These are phyloP conservation scores for Rhea americana DNA, from an alignment of 2,113 vertebrate species.

Conservation along the genomic window DNA sequence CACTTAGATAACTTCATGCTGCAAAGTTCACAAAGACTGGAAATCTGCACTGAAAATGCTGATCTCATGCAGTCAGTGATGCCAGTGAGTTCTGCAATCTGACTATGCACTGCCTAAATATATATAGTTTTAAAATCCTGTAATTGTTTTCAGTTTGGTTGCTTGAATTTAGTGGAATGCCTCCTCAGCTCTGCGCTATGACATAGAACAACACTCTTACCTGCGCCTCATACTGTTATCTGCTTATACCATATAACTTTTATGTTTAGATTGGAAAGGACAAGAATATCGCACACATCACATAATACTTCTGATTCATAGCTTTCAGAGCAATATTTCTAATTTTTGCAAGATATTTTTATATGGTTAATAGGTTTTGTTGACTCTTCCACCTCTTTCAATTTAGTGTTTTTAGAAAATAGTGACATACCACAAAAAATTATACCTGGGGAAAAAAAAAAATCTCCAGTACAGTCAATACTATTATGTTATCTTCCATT, in stretches of 20 bases:
- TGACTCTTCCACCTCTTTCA: not conserved
- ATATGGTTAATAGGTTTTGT: not conserved
- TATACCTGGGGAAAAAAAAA: not conserved
- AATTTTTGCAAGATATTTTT: not conserved
- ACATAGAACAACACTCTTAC: not conserved
- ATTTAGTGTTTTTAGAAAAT: not conserved
- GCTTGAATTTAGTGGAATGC: not conserved
- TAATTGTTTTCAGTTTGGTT: not conserved
- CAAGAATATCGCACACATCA: not conserved
- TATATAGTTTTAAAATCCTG: not conserved
- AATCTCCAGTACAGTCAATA: not conserved
- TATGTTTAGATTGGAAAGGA: not conserved
- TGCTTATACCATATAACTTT: not conserved
- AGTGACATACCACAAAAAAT: not conserved
- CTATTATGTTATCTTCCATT: not conserved
- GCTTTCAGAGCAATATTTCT: not conserved
- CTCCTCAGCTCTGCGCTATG: not conserved
- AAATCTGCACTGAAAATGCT: not conserved
- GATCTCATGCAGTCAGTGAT: not conserved
- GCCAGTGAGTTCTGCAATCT: not conserved
- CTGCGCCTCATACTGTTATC: not conserved
- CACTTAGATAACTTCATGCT: rapidly evolving
- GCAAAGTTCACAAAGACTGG: not conserved
- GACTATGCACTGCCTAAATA: not conserved
- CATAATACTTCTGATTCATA: not conserved